Percentiles rank a stretch among this genome's conserved stretches.
Evolutionary conservation across 2,888 invertebrate genomes (phyloP).

Genomic region (Pseudeuparius sepicola): DNA sequence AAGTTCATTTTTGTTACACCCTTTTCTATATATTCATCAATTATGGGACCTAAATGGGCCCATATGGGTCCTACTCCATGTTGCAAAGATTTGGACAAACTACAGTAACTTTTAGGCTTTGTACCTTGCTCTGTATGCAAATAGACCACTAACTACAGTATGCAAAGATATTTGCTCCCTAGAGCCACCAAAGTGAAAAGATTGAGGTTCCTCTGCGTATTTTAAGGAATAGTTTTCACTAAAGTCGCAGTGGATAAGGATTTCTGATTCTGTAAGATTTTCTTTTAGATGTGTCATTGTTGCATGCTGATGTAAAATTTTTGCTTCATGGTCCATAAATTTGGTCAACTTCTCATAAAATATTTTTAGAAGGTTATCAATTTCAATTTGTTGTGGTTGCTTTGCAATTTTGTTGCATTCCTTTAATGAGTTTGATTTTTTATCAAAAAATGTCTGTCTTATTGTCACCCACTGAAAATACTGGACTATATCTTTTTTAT

Average conservation of each 20-base stretch:
- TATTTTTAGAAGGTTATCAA: conserved; percentile 1
- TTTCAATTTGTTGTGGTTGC: neutral
- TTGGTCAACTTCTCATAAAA: neutral
- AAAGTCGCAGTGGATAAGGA: conserved; percentile 5
- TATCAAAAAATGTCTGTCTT: too few relatives aligned
- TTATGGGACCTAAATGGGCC: conserved; percentile 1
- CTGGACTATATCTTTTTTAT: too few relatives aligned
- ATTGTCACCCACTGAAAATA: too few relatives aligned
- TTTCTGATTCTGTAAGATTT: neutral
- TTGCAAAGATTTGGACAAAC: conserved; percentile 1
- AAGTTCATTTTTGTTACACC: conserved; percentile 4
- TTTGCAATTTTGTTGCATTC: neutral
- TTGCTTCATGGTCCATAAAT: neutral
- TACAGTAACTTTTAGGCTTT: conserved; percentile 7
- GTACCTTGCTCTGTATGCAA: too few relatives aligned
- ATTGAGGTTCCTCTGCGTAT: conserved; percentile 8
- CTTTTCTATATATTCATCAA: conserved; percentile 2
- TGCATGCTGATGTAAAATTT: neutral
- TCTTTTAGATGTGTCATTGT: neutral
- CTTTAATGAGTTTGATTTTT: too few relatives aligned
- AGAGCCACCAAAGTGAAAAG: conserved; percentile 10
- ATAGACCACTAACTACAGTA: too few relatives aligned
- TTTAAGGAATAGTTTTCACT: conserved; percentile 7
- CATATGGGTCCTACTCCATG: conserved; percentile 3
- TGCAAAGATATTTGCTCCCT: conserved; percentile 6